Evolutionary conservation across 2,888 invertebrate species (phyloP).

Genomic region (Miltochrista miniata): DNA sequence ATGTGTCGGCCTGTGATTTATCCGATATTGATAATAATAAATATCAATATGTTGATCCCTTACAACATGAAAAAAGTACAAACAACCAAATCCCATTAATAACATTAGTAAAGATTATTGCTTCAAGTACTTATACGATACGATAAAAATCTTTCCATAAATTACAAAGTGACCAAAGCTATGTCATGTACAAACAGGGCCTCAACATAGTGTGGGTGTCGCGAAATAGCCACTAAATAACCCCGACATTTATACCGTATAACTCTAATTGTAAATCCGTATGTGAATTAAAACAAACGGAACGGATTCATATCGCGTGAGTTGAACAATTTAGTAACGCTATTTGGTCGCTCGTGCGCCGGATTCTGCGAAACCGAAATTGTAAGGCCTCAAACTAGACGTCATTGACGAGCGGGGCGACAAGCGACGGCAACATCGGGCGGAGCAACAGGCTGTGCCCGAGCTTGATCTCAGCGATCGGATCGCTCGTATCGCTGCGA

Average conservation of each 20-base stretch:
- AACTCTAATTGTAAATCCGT: conserved; percentile 48
- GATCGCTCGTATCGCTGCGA: too few species aligned
- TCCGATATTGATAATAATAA: too few species aligned
- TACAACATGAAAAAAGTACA: too few species aligned
- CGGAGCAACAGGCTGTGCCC: too few species aligned
- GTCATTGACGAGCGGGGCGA: too few species aligned
- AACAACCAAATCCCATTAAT: too few species aligned
- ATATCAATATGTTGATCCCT: too few species aligned
- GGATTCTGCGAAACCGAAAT: conserved; percentile 40
- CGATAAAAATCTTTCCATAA: conserved; percentile 8
- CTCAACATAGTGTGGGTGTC: conserved; percentile 47
- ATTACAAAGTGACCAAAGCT: conserved; percentile 4
- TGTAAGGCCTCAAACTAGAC: too few species aligned
- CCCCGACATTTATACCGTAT: conserved; percentile 31
- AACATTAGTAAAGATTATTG: too few species aligned
- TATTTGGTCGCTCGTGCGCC: conserved; percentile 34
- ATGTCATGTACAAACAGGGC: conserved; percentile 14
- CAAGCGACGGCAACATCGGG: too few species aligned
- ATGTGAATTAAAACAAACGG: conserved; percentile 53
- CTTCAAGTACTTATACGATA: background rate
- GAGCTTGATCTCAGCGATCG: too few species aligned
- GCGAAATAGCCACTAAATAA: conserved; percentile 40
- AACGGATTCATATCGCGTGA: conserved; percentile 48
- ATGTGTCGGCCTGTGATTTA: too few species aligned
- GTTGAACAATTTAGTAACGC: conserved; percentile 29